Percentiles rank a stretch among this genome's conserved stretches.
Evolutionary conservation across 2,113 vertebrate species (phyloP).

Genomic region (Hippocampus mohnikei): DNA sequence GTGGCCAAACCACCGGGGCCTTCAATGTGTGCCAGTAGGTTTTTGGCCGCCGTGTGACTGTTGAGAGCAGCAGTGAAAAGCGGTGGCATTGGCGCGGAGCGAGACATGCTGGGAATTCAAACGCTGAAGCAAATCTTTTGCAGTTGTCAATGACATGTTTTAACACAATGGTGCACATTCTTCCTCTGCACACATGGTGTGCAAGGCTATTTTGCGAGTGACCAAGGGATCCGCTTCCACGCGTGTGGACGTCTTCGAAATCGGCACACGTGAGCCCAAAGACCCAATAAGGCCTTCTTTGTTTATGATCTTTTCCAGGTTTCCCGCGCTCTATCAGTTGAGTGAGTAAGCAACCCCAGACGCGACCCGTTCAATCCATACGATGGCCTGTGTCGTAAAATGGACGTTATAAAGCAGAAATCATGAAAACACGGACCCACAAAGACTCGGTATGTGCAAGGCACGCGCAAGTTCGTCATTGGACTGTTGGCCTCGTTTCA

Average conservation of each 20-base stretch:
- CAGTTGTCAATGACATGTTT: constrained; percentile 39
- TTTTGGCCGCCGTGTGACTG: constrained; percentile 30
- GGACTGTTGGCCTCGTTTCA: constrained; percentile 4
- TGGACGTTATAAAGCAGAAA: constrained; percentile 64
- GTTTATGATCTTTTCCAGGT: constrained; percentile 59
- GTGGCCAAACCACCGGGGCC: constrained; percentile 4
- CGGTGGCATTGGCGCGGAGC: constrained; percentile 33
- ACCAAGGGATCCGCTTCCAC: not conserved
- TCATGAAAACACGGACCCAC: constrained; percentile 80
- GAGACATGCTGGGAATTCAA: constrained; percentile 48
- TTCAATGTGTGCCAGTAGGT: constrained; percentile 32
- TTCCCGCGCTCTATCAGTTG: constrained; percentile 17
- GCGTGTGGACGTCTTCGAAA: not conserved
- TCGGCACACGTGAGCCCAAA: not conserved
- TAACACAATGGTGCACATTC: constrained; percentile 30
- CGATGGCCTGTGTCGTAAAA: constrained; percentile 63
- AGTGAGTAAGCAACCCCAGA: constrained; percentile 33
- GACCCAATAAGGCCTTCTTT: constrained; percentile 30
- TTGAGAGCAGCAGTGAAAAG: constrained; percentile 25
- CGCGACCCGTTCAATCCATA: constrained; percentile 52
- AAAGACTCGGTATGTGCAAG: constrained; percentile 75
- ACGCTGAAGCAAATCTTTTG: constrained; percentile 36
- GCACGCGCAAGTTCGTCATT: not conserved
- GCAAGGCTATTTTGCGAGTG: not conserved
- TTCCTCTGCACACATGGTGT: not conserved